Evolutionary conservation across 2,888 invertebrate species (phyloP), one percentile per base, ranked within the genome.

Genomic region (Platycnemis pennipes): DNA sequence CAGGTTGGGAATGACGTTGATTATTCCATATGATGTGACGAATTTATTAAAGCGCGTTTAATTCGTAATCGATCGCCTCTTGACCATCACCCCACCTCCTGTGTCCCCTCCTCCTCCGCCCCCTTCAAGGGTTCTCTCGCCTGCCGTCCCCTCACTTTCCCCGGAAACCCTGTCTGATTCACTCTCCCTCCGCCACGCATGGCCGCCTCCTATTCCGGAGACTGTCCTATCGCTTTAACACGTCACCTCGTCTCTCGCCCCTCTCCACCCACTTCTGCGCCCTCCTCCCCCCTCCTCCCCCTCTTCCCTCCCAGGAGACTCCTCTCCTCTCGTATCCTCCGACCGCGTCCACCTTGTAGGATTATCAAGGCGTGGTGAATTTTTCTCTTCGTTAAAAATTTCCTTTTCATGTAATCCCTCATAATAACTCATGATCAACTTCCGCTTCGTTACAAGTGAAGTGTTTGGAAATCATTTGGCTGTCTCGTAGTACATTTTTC

Each of bases 141-240:
- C 45, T 87, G 22, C 22, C 42, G 44, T 45, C 87, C 49, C 49
- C n/a, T 45, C 46, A 46, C 26, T n/a, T n/a, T 88, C 49, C 88
- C n/a, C 88, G 46, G 1, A 16, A 13, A 19, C 77, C 86, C 42
- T 44, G 16, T 26, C 44, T 16, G 86, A 86, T 86, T 86, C 86
- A 42, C 44, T 42, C 31, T 49, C 37, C 3, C 53, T 89, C 88
- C 37, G 89, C 37, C 42, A 53, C 89, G 16, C 89, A 56, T 89
- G 42, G 56, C 89, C 56, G 89, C 56, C 37, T 56, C 56, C 89
- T 37, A 89, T 89, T 49, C 88, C 88, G 31, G 53, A 89, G 46
- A 88, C 88, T 88, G 88, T 45, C 88, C 88, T 88, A 88, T 88
- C 88, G 49, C 88, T 88, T 89, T 56, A 5, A 49, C 53, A 89